phyloP scores from a whole-genome alignment of 2,113 vertebrate species.

The Todiramphus saurophagus region DNA sequence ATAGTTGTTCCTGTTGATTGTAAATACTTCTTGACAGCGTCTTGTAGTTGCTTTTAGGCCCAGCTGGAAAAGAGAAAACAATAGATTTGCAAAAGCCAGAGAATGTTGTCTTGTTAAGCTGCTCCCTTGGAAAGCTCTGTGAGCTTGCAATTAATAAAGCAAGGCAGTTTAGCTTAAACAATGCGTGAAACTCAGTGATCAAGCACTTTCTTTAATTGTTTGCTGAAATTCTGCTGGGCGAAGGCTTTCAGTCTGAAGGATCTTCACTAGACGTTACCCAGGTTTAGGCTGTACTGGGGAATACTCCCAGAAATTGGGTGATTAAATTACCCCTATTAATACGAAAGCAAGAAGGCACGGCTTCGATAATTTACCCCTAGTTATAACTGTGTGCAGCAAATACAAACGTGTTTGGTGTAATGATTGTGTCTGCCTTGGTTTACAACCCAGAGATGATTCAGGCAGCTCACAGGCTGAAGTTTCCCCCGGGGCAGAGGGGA shows the following conservation, averaged over 20 bases:
- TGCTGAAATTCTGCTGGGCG: background rate
- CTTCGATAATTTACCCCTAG: accelerated
- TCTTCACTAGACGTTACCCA: accelerated
- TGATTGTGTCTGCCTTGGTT: background rate
- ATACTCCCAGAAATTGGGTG: background rate
- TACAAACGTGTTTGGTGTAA: background rate
- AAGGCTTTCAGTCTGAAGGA: background rate
- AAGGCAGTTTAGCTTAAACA: constrained; percentile 34
- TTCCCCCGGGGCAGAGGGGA: background rate
- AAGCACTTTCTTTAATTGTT: constrained; percentile 4
- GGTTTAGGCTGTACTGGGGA: accelerated
- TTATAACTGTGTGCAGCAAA: accelerated
- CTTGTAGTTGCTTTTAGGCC: background rate
- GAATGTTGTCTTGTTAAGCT: constrained; percentile 18
- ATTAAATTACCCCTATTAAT: background rate
- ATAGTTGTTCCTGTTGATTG: background rate
- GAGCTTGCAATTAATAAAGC: constrained; percentile 41
- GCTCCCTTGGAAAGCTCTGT: background rate
- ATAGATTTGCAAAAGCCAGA: background rate
- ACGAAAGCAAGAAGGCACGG: background rate
- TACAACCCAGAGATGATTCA: background rate
- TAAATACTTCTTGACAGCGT: background rate
- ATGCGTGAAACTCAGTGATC: background rate
- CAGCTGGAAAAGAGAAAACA: background rate
- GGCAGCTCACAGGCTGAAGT: background rate